These are phyloP conservation scores for Lottia scabra DNA, from an alignment of 2,888 invertebrate genomes.

Conservation along the genomic window DNA sequence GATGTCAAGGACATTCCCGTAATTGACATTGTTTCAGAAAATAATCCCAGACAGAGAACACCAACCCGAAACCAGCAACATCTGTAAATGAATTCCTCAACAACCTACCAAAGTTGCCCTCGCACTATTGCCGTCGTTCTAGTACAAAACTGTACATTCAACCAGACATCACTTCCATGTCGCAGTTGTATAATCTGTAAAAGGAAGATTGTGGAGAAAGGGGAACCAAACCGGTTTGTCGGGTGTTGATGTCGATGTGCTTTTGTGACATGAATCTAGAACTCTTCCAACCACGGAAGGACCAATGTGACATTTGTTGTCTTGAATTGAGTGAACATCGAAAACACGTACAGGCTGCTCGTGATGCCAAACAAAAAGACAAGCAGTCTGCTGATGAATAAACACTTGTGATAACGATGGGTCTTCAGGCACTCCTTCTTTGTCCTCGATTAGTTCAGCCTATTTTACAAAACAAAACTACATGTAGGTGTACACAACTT, in stretches of 20 bases:
- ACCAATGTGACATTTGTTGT: slow-evolving; percentile 10
- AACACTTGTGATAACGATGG: slow-evolving; percentile 10
- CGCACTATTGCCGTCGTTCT: not conserved
- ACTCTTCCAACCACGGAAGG: slow-evolving; percentile 12
- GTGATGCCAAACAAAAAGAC: slow-evolving; percentile 6
- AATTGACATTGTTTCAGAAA: not conserved
- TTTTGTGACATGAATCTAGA: slow-evolving; percentile 6
- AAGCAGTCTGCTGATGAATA: not conserved
- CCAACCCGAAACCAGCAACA: not conserved
- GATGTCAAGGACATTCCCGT: not conserved
- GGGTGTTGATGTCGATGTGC: not conserved
- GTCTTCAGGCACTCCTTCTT: slow-evolving; percentile 11
- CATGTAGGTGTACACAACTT: slow-evolving; percentile 14
- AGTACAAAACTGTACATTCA: not conserved
- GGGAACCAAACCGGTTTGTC: not conserved
- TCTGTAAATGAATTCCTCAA: not conserved
- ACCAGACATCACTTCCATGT: not conserved
- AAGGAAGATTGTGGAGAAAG: not conserved
- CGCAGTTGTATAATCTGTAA: not conserved
- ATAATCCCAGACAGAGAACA: not conserved
- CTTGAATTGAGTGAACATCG: not conserved
- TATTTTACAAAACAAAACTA: slow-evolving; percentile 16
- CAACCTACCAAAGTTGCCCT: slow-evolving; percentile 3
- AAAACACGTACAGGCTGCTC: not conserved
- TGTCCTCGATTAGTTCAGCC: slow-evolving; percentile 9